These are phyloP conservation scores for Loripinus fragilis DNA, from an alignment of 2,888 invertebrate species.

Conservation along the genomic window DNA sequence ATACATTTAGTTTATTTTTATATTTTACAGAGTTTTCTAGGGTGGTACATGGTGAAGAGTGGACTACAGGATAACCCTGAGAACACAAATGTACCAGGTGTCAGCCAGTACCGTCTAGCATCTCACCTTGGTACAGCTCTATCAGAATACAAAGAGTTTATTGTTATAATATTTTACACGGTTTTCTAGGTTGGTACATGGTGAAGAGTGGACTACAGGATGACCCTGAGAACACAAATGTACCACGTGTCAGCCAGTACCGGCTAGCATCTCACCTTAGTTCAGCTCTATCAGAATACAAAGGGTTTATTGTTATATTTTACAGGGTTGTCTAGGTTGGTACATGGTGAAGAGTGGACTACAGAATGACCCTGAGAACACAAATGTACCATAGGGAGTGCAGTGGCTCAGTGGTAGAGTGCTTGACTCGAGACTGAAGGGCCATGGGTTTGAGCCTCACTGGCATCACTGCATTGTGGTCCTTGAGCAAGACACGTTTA, in stretches of 20 bases:
- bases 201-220: conserved; percentile 97
- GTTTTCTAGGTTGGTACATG: conserved; percentile 99
- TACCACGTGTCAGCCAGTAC: conserved; percentile 96
- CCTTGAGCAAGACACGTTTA: too few species aligned
- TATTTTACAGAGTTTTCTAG: conserved; percentile 93
- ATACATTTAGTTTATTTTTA: conserved; percentile 89
- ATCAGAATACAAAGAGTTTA: too few species aligned
- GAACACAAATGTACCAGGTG: conserved; percentile 89
- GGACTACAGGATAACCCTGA: conserved; percentile 89
- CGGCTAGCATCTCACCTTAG: conserved; percentile 96
- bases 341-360: conserved; percentile 98
- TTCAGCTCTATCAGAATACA: conserved; percentile 94
- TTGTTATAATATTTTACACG: conserved; percentile 86
- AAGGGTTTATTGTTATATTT: conserved; percentile 89
- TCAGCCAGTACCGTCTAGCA: conserved; percentile 98
- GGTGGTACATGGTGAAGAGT: conserved; percentile 99
- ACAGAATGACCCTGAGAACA: conserved; percentile 88
- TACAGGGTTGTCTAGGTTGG: conserved; percentile 78
- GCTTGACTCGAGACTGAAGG: too few species aligned
- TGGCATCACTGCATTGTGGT: too few species aligned
- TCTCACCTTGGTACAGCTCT: conserved; percentile 96
- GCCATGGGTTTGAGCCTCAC: too few species aligned
- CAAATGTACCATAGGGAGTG: conserved; percentile 87
- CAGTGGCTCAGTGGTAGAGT: too few species aligned
- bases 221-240: conserved; percentile 86